Evolutionary conservation across 2,113 vertebrate species (phyloP), one percentile per base, ranked within the genome.

Genomic region (Rhadina sibilatrix): DNA sequence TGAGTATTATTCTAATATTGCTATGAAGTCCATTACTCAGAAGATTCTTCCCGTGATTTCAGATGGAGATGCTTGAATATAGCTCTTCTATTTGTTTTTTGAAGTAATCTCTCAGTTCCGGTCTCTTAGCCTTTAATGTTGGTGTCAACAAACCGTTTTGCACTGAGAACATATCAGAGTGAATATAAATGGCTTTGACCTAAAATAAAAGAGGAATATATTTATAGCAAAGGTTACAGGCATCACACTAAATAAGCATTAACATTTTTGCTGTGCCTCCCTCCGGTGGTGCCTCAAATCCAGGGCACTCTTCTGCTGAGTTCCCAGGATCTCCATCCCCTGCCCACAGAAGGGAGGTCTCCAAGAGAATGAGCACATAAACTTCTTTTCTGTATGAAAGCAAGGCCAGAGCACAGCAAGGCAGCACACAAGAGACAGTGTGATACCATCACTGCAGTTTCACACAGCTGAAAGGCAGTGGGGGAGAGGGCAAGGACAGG

Each of bases 161-260:
- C 89, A 99, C 99, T 46, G 99, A 99, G 97, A 99, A 99, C 99
- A 99, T 98, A 61, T 99, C 99, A 40, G 96, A 98, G 90, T 99
- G 98, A 97, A 99, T 97, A 95, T 99, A 98, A 98, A 99, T 98
- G 96, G 99, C 99, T 98, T 99, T 99, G 90, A 99, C 99, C 99
- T 98, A 93, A 79, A 94, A 94, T 68, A 69, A 84, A 96, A 96
- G 95, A 88, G 96, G 76, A 93, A 95, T 28, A 83, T 31, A 92
- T 91, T 91, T 89, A 87, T 40, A 90, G 83, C 20, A 92, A 59
- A 84, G 70, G 61, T 33, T 9, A 52, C 31, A 64, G 57, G 44
- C 79, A 64, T 82, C n/a, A 35, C 50, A 22, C 15, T 80, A 49
- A 8, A 16, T 20, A 53, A 88, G 20, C 5, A 1, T 22, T 11